A percentile compares a stretch with the other conserved stretches of the same genome.
Evolutionary conservation across 2,113 vertebrate species (phyloP).

Genomic region (Megaceryle maxima): DNA sequence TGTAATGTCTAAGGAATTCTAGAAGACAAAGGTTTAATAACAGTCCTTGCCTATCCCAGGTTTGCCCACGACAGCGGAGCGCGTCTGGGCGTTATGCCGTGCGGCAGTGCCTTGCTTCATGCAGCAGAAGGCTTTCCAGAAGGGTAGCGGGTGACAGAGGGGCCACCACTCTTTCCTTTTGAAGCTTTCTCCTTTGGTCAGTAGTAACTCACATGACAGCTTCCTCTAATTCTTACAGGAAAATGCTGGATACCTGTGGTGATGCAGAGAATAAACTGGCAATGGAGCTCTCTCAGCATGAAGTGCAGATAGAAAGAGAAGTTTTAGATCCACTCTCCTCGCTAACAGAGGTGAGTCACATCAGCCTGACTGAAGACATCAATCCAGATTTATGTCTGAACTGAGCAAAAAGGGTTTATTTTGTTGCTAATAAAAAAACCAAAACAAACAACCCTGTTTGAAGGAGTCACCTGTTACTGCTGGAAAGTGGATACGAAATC

Average conservation of each 20-base stretch:
- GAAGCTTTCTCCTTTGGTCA: not conserved
- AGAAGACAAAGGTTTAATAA: not conserved
- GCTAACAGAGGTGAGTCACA: slow-evolving; percentile 86
- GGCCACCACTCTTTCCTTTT: not conserved
- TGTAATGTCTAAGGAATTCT: not conserved
- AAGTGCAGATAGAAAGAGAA: slow-evolving; percentile 92
- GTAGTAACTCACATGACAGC: not conserved
- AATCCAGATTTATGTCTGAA: not conserved
- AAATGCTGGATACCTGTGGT: slow-evolving; percentile 94
- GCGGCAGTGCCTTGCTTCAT: not conserved
- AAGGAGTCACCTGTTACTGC: not conserved
- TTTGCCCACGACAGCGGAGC: not conserved
- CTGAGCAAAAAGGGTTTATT: not conserved
- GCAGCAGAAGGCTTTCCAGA: not conserved
- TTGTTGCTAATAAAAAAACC: not conserved
- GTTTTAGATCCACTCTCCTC: slow-evolving; percentile 89
- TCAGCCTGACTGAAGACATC: not conserved
- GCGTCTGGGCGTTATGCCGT: not conserved
- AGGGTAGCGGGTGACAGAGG: not conserved
- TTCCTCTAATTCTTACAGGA: slow-evolving; percentile 70
- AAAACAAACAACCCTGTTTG: not conserved
- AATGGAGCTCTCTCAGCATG: slow-evolving; percentile 89
- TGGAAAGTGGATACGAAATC: not conserved
- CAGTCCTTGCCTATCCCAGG: not conserved
- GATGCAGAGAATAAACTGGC: slow-evolving; percentile 94